These are phyloP conservation scores for Poecile montanus DNA, from an alignment of 2,797 vertebrate species.

Conservation along the genomic window DNA sequence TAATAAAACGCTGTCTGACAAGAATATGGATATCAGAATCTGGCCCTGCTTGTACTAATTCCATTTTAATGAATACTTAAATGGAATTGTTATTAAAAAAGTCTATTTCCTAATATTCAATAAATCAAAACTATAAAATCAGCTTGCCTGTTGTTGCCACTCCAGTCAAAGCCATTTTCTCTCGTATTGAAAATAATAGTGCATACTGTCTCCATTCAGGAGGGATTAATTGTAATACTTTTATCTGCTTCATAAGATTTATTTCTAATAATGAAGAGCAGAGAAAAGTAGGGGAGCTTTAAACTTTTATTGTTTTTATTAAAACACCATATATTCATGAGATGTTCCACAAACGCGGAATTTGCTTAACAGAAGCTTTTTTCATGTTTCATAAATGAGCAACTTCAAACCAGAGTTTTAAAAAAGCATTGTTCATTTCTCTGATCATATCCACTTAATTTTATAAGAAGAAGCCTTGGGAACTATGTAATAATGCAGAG, in stretches of 20 bases:
- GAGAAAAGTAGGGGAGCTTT: slow-evolving; percentile 21
- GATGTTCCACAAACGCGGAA: neutral
- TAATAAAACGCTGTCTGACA: slow-evolving; percentile 62
- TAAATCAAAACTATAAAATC: slow-evolving; percentile 68
- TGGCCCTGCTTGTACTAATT: slow-evolving; percentile 57
- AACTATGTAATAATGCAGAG: neutral
- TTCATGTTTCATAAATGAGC: neutral
- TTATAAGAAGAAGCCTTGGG: neutral
- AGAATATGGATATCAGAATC: slow-evolving; percentile 65
- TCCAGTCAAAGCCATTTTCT: slow-evolving; percentile 52
- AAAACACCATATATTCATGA: neutral
- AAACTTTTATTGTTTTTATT: slow-evolving; percentile 42
- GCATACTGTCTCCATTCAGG: slow-evolving; percentile 38
- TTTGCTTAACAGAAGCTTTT: neutral
- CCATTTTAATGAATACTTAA: slow-evolving; percentile 71
- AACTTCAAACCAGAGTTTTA: neutral
- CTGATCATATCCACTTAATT: neutral
- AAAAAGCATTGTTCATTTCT: neutral
- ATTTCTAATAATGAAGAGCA: slow-evolving; percentile 52
- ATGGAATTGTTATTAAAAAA: slow-evolving; percentile 64
- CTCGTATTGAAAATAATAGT: neutral
- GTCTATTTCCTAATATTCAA: slow-evolving; percentile 63
- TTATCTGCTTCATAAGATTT: slow-evolving; percentile 56
- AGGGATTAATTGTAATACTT: slow-evolving; percentile 44
- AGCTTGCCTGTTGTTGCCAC: slow-evolving; percentile 51